Base-by-base conservation (phyloP, 2,888 invertebrate genomes). In the Elysia crispata region DNA sequence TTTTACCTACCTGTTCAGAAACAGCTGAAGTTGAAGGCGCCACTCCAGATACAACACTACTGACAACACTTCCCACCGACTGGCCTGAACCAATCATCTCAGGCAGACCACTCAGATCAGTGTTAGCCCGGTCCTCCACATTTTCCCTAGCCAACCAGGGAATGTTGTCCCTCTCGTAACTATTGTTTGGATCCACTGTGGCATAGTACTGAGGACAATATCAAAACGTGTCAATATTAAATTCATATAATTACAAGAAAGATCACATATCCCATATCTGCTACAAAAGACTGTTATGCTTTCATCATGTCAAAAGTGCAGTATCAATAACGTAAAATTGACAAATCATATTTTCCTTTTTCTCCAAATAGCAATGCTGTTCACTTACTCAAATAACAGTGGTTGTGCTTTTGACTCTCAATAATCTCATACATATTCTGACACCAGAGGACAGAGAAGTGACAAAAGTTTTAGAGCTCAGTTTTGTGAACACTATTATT, bases 31-130 rank as follows among this genome's bases (percentile, higher is more conserved):
- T 69, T 15, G 77, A 50, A 41, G 83, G 73, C 62, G 76, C 69
- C 18, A 81, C 74, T 1, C 81, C 76, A 13, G 80, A 81, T 25
- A 96, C 23, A 97, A 97, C 0, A 98, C 97, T 0, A 96, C 96
- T 97, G 75, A 99, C 97, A 77, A 99, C 98, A 0, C 98, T 98
- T 23, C 99, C 99, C 20, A 98, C 99, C 85, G 98, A 97, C 89
- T 98, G 97, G 0, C 98, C 98, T 91, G 97, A 97, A 80, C 90
- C 97, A 96, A 77, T 88, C 90, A 92, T 92, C 82, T 91, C 91
- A 8, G 90, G 89, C 73, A 90, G 81, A 23, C 89, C 89, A 49
- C 88, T 88, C 20, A 88, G 83, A 31, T 87, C 88, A 23, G 87
- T 86, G 76, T 88, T 88, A 64, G 86, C 81, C 50, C 88, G 82